phyloP scores from a whole-genome alignment of 2,797 vertebrate genomes.

The Acanthiza pusilla region DNA sequence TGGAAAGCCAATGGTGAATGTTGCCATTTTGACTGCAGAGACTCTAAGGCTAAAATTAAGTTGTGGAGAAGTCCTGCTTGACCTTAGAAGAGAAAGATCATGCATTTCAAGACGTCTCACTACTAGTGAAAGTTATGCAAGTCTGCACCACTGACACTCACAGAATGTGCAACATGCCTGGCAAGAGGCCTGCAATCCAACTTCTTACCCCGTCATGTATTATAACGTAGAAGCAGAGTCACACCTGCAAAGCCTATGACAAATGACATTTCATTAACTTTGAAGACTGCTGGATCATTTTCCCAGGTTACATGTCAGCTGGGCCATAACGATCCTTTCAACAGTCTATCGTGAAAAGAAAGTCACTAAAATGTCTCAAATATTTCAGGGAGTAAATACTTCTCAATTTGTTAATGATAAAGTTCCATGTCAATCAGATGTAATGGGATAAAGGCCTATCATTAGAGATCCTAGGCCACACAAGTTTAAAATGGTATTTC shows the following conservation, averaged over 20 bases:
- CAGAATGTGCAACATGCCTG: constrained; percentile 44
- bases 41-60: constrained; percentile 7
- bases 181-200: constrained; percentile 32
- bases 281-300: constrained; percentile 75
- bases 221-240: constrained; percentile 76
- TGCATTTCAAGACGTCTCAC: constrained; percentile 16
- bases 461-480: constrained; percentile 65
- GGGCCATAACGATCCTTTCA: constrained; percentile 80
- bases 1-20: not conserved
- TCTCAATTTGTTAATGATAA: constrained; percentile 83
- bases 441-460: constrained; percentile 79
- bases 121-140: constrained; percentile 25
- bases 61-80: not conserved
- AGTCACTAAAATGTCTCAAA: constrained; percentile 74
- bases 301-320: constrained; percentile 77
- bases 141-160: constrained; percentile 11
- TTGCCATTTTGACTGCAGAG: not conserved
- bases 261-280: constrained; percentile 86
- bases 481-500: constrained; percentile 73
- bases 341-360: constrained; percentile 71
- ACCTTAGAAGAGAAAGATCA: constrained; percentile 41
- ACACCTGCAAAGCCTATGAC: constrained; percentile 83
- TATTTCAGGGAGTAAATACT: constrained; percentile 75
- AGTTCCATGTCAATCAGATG: constrained; percentile 78
- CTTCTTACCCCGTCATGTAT: constrained; percentile 26